Conservation (phyloP, 2,888 invertebrate species). For the Drosophila emarginata region DNA sequence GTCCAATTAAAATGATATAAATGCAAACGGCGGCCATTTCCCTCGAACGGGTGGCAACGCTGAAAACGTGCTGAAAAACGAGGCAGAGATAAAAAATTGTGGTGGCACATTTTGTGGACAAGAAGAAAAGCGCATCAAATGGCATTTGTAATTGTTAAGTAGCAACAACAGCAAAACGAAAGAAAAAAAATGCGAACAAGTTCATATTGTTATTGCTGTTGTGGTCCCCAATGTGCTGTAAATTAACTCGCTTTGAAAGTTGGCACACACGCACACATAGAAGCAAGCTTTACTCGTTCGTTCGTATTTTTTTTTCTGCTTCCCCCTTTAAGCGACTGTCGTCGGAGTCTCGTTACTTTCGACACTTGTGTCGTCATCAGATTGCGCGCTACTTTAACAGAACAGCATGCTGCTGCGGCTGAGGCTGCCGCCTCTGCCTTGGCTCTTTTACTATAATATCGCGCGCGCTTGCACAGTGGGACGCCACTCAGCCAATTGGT, state of each 20-base stretch:
- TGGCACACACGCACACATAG: constrained; percentile 50
- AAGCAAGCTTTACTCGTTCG: constrained; percentile 55
- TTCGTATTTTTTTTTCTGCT: constrained; percentile 30
- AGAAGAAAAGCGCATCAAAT: constrained; percentile 49
- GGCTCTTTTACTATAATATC: constrained; percentile 5
- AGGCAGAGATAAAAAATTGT: constrained; percentile 22
- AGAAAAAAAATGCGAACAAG: constrained; percentile 16
- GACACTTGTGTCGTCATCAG: constrained; percentile 76
- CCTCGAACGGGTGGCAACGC: constrained; percentile 19
- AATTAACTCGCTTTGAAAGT: constrained; percentile 75
- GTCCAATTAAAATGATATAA: constrained; percentile 69
- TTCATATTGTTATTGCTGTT: constrained; percentile 19
- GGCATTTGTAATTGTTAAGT: constrained; percentile 53
- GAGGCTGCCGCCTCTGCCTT: neutral
- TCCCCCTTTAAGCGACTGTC: constrained; percentile 47
- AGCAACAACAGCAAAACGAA: constrained; percentile 35
- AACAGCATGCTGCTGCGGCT: constrained; percentile 21
- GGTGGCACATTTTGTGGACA: constrained; percentile 7
- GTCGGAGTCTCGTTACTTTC: constrained; percentile 72
- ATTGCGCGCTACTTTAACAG: constrained; percentile 57
- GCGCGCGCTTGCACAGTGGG: constrained; percentile 12
- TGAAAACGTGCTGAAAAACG: constrained; percentile 37
- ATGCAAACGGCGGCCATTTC: constrained; percentile 7
- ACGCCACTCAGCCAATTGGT: neutral
- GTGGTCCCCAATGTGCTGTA: constrained; percentile 63